Evolutionary conservation across 1,140 invertebrate genomes (phyloP).

Genomic region (Nasonia vitripennis): DNA sequence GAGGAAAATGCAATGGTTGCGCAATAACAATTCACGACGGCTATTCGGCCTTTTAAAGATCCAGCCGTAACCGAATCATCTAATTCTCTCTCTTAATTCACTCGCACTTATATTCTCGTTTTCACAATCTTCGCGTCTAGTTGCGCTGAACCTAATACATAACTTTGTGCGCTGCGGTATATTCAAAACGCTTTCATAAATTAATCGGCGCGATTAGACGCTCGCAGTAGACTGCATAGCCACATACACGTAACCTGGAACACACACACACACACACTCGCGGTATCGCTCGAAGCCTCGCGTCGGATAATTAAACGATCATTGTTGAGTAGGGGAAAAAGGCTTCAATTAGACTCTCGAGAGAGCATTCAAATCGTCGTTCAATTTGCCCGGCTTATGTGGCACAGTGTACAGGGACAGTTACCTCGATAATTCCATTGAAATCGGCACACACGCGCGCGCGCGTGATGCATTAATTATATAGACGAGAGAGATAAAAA

Average conservation of each 20-base stretch:
- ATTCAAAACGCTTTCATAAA: constrained; percentile 5
- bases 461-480: not conserved
- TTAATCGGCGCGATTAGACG: constrained; percentile 6
- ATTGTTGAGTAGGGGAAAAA: not conserved
- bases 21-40: not conserved
- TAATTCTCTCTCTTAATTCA: too few species aligned
- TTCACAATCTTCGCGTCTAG: not conserved
- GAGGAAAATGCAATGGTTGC: not conserved
- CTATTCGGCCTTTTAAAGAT: not conserved
- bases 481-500: not conserved
- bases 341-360: not conserved
- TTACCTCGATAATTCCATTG: not conserved
- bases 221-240: not conserved
- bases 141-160: constrained; percentile 7
- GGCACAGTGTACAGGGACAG: not conserved
- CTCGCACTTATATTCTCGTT: not conserved
- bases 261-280: not conserved
- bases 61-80: not conserved
- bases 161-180: not conserved
- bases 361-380: not conserved
- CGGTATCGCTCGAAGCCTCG: not conserved
- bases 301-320: not conserved
- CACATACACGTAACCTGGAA: not conserved
- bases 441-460: not conserved
- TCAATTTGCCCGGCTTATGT: not conserved